These are phyloP conservation scores for Chaetoderma sp. DNA, from an alignment of 2,888 invertebrate genomes.

Conservation along the genomic window DNA sequence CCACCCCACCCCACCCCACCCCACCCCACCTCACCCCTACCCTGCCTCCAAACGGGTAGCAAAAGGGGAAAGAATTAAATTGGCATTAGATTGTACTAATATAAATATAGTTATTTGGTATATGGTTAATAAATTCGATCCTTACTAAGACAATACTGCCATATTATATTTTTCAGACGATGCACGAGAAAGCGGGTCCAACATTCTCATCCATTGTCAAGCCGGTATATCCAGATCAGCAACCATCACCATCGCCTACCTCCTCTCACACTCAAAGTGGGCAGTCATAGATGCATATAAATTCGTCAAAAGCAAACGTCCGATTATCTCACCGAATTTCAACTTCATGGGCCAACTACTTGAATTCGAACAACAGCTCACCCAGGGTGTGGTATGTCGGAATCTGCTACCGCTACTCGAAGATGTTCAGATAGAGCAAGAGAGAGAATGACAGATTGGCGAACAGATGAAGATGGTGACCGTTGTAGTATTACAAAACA, in stretches of 20 bases:
- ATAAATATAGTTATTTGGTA: too few species aligned
- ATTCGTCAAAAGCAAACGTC: constrained; percentile 85
- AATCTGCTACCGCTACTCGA: constrained; percentile 40
- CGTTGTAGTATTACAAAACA: not conserved
- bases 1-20: too few species aligned
- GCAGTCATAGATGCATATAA: constrained; percentile 89
- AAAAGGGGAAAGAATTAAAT: too few species aligned
- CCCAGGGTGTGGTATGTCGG: constrained; percentile 45
- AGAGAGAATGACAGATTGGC: not conserved
- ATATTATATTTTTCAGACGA: constrained; percentile 75
- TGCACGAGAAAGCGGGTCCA: constrained; percentile 78
- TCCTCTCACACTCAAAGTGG: constrained; percentile 85
- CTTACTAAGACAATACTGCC: too few species aligned
- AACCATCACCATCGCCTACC: constrained; percentile 93
- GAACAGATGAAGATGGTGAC: not conserved
- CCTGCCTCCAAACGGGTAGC: too few species aligned
- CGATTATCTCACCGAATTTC: constrained; percentile 93
- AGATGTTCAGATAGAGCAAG: too few species aligned
- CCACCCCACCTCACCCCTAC: too few species aligned
- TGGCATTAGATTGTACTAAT: too few species aligned
- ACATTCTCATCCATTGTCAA: constrained; percentile 93
- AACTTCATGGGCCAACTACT: constrained; percentile 93
- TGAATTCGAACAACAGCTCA: constrained; percentile 79
- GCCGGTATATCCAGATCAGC: constrained; percentile 95
- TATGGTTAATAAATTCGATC: too few species aligned